Base-by-base conservation (phyloP, 2,888 invertebrate genomes). In the Drosophila paramelanica region DNA sequence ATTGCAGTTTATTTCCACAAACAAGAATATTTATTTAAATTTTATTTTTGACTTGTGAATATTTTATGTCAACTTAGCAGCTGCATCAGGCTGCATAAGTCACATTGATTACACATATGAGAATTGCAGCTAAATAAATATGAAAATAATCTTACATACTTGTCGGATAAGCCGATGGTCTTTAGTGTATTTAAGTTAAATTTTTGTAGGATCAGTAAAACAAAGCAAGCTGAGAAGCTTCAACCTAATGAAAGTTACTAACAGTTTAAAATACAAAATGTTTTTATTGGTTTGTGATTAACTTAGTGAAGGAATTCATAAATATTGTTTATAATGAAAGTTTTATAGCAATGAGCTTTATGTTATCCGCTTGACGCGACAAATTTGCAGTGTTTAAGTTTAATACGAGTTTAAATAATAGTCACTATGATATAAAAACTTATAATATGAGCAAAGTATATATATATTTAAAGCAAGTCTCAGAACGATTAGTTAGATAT, bases 111-210 rank as follows among this genome's bases (percentile, higher is more conserved):
- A 72, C 17, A 23, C 10, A 46, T 25, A 23, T 20, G 42, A 42
- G 33, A 60, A 60, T 23, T 69, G 58, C 66, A 61, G 66, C 59
- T 50, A 59, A 52, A 46, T 55, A 46, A 52, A 65, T 33, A 25
- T 36, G 7, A 38, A 47, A 45, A 65, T 65, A 55, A 58, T 58
- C 56, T 36, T 10, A 43, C 5, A 49, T 33, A 47, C 3, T 8
- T 39, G 23, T 0, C 20, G 38, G 10, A 56, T 69, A 76, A 74
- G 59, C 73, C 71, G 76, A 69, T 75, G 76, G 41, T n/a, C n/a
- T 55, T 55, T 41, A 20, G n/a, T 38, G n/a, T 39, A 45, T 58
- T 57, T 68, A 31, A 31, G 14, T 36, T 49, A 17, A 56, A 61
- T 57, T 57, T 20, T 27, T 56, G 52, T 55, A 5, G 52, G 36